phyloP scores from a whole-genome alignment of 2,113 vertebrate genomes.

The Cygnus buccinator region DNA sequence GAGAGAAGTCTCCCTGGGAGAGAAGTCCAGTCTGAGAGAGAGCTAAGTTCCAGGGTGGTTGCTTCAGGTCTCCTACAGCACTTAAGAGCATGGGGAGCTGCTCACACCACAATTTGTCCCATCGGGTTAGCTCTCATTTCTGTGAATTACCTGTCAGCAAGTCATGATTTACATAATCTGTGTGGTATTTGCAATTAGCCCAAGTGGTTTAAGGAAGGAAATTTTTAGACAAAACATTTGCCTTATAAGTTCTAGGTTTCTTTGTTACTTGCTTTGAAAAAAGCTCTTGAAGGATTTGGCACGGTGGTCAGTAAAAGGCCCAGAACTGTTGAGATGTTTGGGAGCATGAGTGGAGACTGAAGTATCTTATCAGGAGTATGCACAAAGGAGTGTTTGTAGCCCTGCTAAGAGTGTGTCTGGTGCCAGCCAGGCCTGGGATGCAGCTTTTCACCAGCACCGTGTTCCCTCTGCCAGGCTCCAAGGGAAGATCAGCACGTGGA shows the following conservation, averaged over 20 bases:
- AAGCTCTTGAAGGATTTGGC: background rate
- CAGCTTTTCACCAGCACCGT: background rate
- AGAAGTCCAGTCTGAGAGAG: background rate
- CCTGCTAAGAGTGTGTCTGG: background rate
- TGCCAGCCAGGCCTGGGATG: background rate
- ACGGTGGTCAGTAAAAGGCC: background rate
- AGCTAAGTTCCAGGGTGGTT: background rate
- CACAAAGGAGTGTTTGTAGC: background rate
- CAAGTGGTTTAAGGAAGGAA: background rate
- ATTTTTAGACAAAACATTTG: background rate
- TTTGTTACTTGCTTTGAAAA: background rate
- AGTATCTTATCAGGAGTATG: background rate
- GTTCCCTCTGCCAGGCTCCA: background rate
- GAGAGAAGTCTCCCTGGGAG: background rate
- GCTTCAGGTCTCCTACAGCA: background rate
- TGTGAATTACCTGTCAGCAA: background rate
- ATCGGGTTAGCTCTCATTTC: background rate
- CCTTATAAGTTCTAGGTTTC: background rate
- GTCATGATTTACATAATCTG: background rate
- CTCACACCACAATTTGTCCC: background rate
- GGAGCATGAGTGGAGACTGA: background rate
- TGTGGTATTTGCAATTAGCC: background rate
- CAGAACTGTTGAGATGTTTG: background rate
- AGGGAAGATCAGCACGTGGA: fast-evolving
- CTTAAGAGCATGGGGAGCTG: background rate